phyloP scores from a whole-genome alignment of 2,797 vertebrate genomes.

The Mormyrops attenuatus region DNA sequence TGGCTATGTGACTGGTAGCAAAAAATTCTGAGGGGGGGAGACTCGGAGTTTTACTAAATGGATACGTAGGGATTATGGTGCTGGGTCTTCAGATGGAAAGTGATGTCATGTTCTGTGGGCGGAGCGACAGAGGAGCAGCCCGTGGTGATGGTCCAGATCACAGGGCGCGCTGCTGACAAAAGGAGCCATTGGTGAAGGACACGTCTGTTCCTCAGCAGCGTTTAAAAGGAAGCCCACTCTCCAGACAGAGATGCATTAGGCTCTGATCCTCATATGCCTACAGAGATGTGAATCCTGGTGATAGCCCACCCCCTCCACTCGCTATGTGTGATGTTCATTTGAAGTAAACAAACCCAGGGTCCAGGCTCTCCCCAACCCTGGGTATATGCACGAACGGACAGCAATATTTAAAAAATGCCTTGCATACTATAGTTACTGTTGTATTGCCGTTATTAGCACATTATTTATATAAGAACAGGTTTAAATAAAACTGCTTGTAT shows the following conservation, averaged over 20 bases:
- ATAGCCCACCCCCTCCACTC: not conserved
- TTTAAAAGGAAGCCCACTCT: not conserved
- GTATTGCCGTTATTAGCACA: not conserved
- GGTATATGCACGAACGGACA: not conserved
- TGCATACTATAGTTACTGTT: not conserved
- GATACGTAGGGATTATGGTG: not conserved
- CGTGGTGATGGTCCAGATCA: not conserved
- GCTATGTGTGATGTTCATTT: not conserved
- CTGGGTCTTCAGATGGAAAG: not conserved
- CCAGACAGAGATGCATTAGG: not conserved
- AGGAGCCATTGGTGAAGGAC: not conserved
- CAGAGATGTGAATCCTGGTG: not conserved
- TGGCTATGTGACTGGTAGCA: not conserved
- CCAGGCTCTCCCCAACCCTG: not conserved
- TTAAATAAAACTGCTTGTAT: not conserved
- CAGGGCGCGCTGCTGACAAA: not conserved
- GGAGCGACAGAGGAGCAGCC: not conserved
- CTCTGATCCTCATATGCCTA: not conserved
- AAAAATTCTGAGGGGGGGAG: not conserved
- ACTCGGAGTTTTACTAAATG: not conserved
- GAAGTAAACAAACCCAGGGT: not conserved
- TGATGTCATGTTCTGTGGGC: not conserved
- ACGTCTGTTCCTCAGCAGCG: not conserved
- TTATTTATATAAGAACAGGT: not conserved
- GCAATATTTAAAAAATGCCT: not conserved